phyloP scores from a whole-genome alignment of 2,797 vertebrate species.

The Scyliorhinus canicula region DNA sequence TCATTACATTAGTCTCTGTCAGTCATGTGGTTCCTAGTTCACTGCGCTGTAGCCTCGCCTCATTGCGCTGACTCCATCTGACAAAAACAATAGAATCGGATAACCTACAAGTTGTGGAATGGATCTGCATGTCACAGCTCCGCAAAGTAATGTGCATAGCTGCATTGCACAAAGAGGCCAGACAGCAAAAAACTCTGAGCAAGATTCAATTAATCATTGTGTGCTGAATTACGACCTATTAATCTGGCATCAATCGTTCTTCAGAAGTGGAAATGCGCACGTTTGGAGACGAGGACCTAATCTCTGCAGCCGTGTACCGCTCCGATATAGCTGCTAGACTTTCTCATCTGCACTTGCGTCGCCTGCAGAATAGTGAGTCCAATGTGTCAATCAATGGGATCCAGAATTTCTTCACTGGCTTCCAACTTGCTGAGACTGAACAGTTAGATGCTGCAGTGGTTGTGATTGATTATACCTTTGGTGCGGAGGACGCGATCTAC shows the following conservation, averaged over 20 bases:
- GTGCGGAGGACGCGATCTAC: background rate
- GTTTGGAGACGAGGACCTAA: background rate
- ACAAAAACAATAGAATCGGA: background rate
- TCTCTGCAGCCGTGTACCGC: background rate
- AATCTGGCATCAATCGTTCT: background rate
- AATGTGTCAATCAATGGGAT: background rate
- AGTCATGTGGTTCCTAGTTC: background rate
- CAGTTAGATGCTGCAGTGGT: background rate
- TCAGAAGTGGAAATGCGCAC: background rate
- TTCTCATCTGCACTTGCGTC: background rate
- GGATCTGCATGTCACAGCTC: background rate
- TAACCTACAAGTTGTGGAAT: background rate
- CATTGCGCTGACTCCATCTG: background rate
- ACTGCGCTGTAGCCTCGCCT: background rate
- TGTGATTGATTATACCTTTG: conserved; percentile 4
- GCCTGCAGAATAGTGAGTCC: background rate
- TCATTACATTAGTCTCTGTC: background rate
- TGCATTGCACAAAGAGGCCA: background rate
- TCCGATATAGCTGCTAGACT: background rate
- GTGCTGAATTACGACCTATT: background rate
- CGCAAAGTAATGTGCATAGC: background rate
- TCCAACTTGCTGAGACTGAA: background rate
- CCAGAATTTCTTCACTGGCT: background rate
- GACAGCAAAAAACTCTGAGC: background rate
- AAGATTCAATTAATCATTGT: background rate